These are phyloP conservation scores for Leptinotarsa texana DNA, from an alignment of 1,140 invertebrate genomes.

Conservation along the genomic window DNA sequence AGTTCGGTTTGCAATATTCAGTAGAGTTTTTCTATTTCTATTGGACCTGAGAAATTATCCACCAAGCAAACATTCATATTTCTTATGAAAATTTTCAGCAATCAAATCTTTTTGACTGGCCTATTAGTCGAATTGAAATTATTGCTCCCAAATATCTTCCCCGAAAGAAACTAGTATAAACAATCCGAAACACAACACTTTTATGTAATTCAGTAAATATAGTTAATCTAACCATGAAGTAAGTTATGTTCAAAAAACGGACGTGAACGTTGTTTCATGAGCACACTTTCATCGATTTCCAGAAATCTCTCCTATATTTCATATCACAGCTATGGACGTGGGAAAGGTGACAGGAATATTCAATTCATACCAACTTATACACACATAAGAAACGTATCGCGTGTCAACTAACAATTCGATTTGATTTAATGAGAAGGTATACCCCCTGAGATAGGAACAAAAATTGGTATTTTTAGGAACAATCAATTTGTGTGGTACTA, in stretches of 20 bases:
- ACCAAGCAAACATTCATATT: too few relatives aligned
- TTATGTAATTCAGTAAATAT: too few relatives aligned
- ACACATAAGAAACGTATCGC: slow-evolving; percentile 10
- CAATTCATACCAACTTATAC: slow-evolving; percentile 3
- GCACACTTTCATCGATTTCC: background rate
- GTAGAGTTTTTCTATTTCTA: too few relatives aligned
- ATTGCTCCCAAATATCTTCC: too few relatives aligned
- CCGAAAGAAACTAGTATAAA: too few relatives aligned
- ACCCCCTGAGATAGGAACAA: background rate
- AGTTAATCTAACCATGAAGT: too few relatives aligned
- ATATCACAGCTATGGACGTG: background rate
- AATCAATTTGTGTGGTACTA: slow-evolving; percentile 22
- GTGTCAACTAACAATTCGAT: slow-evolving; percentile 20
- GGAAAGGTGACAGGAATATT: background rate
- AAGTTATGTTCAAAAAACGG: background rate
- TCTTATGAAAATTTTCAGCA: too few relatives aligned
- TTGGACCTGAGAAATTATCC: too few relatives aligned
- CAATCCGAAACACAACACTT: too few relatives aligned
- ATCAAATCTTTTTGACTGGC: too few relatives aligned
- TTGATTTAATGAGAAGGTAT: slow-evolving; percentile 18
- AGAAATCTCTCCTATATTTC: background rate
- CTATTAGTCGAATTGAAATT: too few relatives aligned
- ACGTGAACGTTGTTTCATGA: background rate
- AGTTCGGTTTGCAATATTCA: too few relatives aligned
- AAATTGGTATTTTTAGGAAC: slow-evolving; percentile 24